Base-by-base conservation (phyloP, 2,113 vertebrate genomes). In the Excalfactoria chinensis region DNA sequence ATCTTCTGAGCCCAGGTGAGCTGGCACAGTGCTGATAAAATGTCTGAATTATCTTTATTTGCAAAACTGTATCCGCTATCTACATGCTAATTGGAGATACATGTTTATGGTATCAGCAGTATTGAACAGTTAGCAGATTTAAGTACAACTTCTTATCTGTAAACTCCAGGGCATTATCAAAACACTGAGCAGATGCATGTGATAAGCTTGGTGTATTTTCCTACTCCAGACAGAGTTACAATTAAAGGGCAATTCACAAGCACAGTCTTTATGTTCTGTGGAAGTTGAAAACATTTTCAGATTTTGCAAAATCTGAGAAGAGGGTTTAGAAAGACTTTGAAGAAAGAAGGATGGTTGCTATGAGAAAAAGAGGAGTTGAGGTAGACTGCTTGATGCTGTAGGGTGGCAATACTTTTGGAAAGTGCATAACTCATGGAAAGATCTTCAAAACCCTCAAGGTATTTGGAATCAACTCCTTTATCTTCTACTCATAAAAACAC, bases 71-170 rank as follows among this genome's bases (percentile, higher is more conserved):
- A 55, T 62, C 55, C 72, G 55, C 63, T 87, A 93, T 79, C 77
- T 93, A 62, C 22, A 66, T 11, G 53, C 81, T 62, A 92, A 94
- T 18, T 23, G 84, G 84, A 89, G 64, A 77, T 41, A 88, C 17
- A 20, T 62, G 72, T 72, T 93, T 68, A 71, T 21, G 32, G 34
- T 80, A 96, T 78, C 70, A 46, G 62, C 25, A 51, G 34, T n/a
- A 62, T 56, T 86, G 58, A 75, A 59, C 56, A 86, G 46, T 64
- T 84, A 91, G 48, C 40, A 77, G 46, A 89, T 11, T 56, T 64
- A 77, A 70, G 46, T 23, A 71, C 26, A 56, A 77, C 81, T 94
- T 88, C 79, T 89, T 90, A 95, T 81, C 88, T 93, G 30, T 49
- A 71, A 86, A 88, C 69, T 77, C 62, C 80, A 90, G 64, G 86